These are phyloP conservation scores for Tetragnatha versicolor DNA, from an alignment of 1,140 invertebrate species.

Conservation along the genomic window DNA sequence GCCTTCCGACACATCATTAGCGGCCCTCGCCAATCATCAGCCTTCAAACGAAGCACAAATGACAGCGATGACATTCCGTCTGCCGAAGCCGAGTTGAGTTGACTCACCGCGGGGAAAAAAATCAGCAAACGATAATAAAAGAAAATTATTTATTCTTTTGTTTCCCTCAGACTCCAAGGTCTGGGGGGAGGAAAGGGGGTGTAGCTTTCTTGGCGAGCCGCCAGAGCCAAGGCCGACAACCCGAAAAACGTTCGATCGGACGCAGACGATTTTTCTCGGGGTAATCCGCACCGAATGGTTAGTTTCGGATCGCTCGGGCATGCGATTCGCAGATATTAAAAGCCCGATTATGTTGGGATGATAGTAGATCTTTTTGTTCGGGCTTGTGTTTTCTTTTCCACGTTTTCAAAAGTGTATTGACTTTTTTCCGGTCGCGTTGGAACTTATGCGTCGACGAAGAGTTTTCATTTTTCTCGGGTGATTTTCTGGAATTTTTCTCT, in stretches of 20 bases:
- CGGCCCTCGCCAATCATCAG: background rate
- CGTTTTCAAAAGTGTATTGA: too few relatives aligned
- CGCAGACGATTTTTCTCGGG: constrained; percentile 15
- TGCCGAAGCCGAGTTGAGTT: background rate
- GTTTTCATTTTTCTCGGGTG: too few relatives aligned
- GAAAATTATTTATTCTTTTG: constrained; percentile 4
- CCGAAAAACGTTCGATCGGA: constrained; percentile 13
- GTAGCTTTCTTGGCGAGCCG: background rate
- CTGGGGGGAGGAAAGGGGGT: background rate
- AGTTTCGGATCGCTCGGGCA: too few relatives aligned
- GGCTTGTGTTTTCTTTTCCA: too few relatives aligned
- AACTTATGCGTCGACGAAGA: too few relatives aligned
- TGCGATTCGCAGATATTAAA: too few relatives aligned
- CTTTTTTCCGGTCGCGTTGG: too few relatives aligned
- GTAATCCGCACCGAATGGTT: too few relatives aligned
- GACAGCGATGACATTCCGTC: constrained; percentile 28
- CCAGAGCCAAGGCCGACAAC: constrained; percentile 27
- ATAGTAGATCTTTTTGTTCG: too few relatives aligned
- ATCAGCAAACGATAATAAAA: too few relatives aligned
- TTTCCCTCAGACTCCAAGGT: constrained; percentile 17
- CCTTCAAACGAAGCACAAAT: constrained; percentile 14
- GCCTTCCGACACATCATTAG: background rate
- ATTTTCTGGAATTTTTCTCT: too few relatives aligned
- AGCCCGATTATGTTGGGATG: too few relatives aligned
- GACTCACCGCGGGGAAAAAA: constrained; percentile 22